Evolutionary conservation across 2,888 invertebrate genomes (phyloP), one percentile per base, ranked within the genome.

Genomic region (Bellardia pandia): DNA sequence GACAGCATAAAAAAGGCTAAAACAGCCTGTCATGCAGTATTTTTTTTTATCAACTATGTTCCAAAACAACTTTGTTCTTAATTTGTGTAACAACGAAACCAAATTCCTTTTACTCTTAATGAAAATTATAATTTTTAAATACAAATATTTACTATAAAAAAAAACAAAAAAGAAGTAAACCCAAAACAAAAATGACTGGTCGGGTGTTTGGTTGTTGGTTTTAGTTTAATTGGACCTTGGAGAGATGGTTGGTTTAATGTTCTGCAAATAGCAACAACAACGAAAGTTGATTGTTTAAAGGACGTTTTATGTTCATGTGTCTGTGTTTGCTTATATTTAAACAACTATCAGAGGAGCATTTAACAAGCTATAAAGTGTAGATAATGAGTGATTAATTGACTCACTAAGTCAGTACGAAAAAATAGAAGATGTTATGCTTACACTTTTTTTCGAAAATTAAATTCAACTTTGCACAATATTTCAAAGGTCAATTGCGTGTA

Each of bases 311-410:
- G 2, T 66, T 8, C 3, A 2, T 64, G 33, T 37, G 33, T 7
- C 60, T 60, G 37, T 8, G 60, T 60, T 4, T 60, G n/a, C 48
- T 58, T 13, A 16, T 64, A 56, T 33, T 45, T 45, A 45, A 56
- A 48, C 33, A 71, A 48, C 60, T 72, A 77, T 68, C 53, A 45
- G 11, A 53, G 77, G 68, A 60, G 11, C 66, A 77, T 76, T 86
- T 84, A 86, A 74, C 76, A 80, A 84, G 60, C 72, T 66, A 13
- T 53, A 72, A 87, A 76, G 64, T 81, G 77, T n/a, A 40, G 42
- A 80, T 79, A 83, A 80, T 80, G 58, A 78, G 79, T 87, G 56
- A 88, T 87, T 88, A 87, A 88, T 87, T 85, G 81, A 74, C 72
- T 82, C 66, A 80, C 71, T 81, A 86, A 76, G 23, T 33, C 1